phyloP scores from a whole-genome alignment of 1,140 invertebrate species.

The Achroia grisella region DNA sequence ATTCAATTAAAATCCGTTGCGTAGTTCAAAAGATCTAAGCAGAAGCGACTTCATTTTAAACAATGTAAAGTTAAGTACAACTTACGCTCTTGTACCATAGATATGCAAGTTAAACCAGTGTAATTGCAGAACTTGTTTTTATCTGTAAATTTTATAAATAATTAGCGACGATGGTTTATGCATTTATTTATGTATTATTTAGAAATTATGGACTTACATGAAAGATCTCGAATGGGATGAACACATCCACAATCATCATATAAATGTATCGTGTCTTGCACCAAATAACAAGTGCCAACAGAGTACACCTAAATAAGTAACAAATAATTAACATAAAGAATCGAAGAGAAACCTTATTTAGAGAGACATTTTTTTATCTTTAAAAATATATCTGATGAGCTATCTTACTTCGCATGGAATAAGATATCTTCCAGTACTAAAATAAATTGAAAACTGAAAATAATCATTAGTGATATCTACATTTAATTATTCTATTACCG shows the following conservation, averaged over 20 bases:
- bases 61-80: too few relatives aligned
- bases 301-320: slow-evolving; percentile 62
- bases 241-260: slow-evolving; percentile 67
- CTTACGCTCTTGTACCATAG: slow-evolving; percentile 62
- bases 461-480: too few relatives aligned
- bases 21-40: too few relatives aligned
- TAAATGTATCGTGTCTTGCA: slow-evolving; percentile 58
- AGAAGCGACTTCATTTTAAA: too few relatives aligned
- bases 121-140: slow-evolving; percentile 60
- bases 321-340: too few relatives aligned
- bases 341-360: too few relatives aligned
- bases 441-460: too few relatives aligned
- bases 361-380: too few relatives aligned
- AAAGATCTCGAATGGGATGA: slow-evolving; percentile 65
- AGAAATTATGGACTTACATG: slow-evolving; percentile 29
- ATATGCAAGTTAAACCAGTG: slow-evolving; percentile 70
- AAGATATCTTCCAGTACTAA: too few relatives aligned
- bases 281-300: slow-evolving; percentile 71
- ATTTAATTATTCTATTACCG: slow-evolving; percentile 17
- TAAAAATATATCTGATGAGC: too few relatives aligned
- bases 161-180: neutral
- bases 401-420: too few relatives aligned
- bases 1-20: too few relatives aligned
- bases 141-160: slow-evolving; percentile 42
- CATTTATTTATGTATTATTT: neutral